phyloP scores from a whole-genome alignment of 2,888 invertebrate genomes.

The Platypus cylindrus region DNA sequence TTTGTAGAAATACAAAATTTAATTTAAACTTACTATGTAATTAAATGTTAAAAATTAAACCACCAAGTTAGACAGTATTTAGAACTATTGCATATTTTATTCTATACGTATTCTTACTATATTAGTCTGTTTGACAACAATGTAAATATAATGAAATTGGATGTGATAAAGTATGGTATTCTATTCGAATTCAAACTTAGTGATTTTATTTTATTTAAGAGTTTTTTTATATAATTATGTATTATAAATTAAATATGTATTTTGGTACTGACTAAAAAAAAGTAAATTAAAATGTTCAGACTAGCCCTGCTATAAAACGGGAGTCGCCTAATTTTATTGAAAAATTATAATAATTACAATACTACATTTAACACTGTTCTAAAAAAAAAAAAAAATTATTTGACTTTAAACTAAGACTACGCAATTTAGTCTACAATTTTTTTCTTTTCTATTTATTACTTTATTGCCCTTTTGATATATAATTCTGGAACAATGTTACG shows the following conservation, averaged over 20 bases:
- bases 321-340: conserved; percentile 19
- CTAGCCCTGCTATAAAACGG: conserved; percentile 21
- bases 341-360: conserved; percentile 15
- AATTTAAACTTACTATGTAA: no score
- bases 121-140: no score
- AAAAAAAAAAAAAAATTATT: conserved; percentile 13
- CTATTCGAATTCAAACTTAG: no score
- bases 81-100: no score
- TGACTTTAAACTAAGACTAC: conserved; percentile 23
- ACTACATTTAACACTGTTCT: conserved; percentile 16
- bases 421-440: conserved; percentile 25
- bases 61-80: no score
- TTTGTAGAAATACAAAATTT: no score
- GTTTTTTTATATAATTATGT: conserved; percentile 18
- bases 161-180: no score
- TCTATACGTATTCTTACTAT: no score
- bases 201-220: no score
- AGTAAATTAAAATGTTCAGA: conserved; percentile 22
- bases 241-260: conserved; percentile 12
- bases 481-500: no score
- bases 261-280: conserved; percentile 23
- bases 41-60: no score
- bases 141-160: no score
- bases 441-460: conserved; percentile 16
- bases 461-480: conserved; percentile 30